phyloP scores from a whole-genome alignment of 1,140 invertebrate genomes.

The Conopomorpha cramerella region DNA sequence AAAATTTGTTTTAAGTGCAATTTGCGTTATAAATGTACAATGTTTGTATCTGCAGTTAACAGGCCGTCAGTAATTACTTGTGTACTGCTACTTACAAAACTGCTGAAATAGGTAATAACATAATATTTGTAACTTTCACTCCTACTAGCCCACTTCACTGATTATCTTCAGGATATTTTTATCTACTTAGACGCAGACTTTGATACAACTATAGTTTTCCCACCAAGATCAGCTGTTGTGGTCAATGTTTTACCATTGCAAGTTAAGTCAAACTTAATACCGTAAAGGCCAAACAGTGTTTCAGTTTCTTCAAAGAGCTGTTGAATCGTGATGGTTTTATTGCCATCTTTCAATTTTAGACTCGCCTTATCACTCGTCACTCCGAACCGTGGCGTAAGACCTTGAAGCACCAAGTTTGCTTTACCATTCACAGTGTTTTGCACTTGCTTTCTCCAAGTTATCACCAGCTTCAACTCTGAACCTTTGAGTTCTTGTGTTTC shows the following conservation, averaged over 20 bases:
- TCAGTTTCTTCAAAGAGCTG: conserved; percentile 64
- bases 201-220: conserved; percentile 42
- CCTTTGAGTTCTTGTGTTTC: conserved; percentile 76
- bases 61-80: too few relatives aligned
- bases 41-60: too few relatives aligned
- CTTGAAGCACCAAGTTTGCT: conserved; percentile 74
- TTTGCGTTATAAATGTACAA: too few relatives aligned
- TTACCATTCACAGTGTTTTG: conserved; percentile 50
- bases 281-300: conserved; percentile 68
- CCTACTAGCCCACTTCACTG: too few relatives aligned
- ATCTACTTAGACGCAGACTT: too few relatives aligned
- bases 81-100: too few relatives aligned
- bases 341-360: conserved; percentile 76
- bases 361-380: conserved; percentile 64
- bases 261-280: conserved; percentile 57
- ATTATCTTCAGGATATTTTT: too few relatives aligned
- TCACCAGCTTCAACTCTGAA: conserved; percentile 64
- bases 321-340: conserved; percentile 57
- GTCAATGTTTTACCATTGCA: conserved; percentile 29
- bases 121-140: too few relatives aligned
- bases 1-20: too few relatives aligned
- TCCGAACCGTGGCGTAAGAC: conserved; percentile 68
- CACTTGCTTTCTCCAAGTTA: conserved; percentile 57
- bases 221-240: conserved; percentile 25
- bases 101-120: too few relatives aligned